These are phyloP conservation scores for Dicaeum eximium DNA, from an alignment of 2,113 vertebrate genomes.

Conservation along the genomic window DNA sequence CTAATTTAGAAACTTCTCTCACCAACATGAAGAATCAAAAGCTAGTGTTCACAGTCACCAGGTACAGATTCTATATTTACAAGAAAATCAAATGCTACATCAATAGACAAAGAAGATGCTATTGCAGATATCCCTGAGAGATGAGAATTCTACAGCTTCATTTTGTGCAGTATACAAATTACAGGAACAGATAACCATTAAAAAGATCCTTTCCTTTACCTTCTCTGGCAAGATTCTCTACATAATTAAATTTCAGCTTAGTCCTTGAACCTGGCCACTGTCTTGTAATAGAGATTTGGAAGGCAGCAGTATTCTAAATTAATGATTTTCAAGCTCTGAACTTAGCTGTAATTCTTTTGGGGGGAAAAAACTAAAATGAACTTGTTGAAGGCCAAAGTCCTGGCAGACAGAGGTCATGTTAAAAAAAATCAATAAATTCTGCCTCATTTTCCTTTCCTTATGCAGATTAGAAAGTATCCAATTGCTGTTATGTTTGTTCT, in stretches of 20 bases:
- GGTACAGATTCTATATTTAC: neutral
- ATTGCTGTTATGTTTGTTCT: neutral
- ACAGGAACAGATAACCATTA: neutral
- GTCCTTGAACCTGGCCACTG: neutral
- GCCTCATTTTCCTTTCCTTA: neutral
- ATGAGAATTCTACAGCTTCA: neutral
- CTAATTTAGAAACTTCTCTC: neutral
- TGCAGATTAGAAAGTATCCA: neutral
- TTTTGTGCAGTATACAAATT: neutral
- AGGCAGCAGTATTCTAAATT: neutral
- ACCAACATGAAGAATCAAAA: neutral
- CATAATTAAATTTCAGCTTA: neutral
- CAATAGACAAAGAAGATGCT: neutral
- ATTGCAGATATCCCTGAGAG: neutral
- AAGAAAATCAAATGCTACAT: neutral
- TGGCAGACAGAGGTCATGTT: neutral
- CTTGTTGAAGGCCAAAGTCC: neutral
- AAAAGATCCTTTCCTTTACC: neutral
- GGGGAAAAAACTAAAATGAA: neutral
- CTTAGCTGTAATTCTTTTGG: neutral
- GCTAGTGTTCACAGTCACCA: neutral
- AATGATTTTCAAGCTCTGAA: neutral
- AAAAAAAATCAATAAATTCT: neutral
- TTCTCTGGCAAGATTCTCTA: neutral
- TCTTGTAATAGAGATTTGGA: neutral